Evolutionary conservation across 2,888 invertebrate species (phyloP).

Genomic region (Mimas tiliae): DNA sequence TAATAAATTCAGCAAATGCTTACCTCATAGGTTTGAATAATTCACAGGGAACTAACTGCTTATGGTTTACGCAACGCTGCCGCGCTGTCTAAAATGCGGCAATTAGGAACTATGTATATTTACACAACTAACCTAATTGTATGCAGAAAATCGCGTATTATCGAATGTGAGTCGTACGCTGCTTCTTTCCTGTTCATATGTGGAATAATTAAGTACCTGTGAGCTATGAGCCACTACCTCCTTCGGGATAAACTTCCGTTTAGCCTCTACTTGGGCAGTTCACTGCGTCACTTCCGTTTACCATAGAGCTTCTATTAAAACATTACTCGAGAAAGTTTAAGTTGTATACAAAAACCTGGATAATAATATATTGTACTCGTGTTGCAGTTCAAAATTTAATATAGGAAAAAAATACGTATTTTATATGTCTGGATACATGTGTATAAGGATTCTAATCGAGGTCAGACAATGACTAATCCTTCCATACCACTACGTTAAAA

Average conservation of each 20-base stretch:
- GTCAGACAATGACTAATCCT: constrained; percentile 12
- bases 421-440: not conserved
- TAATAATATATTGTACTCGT: too few relatives aligned
- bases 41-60: constrained; percentile 16
- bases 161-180: constrained; percentile 29
- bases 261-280: not conserved
- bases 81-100: constrained; percentile 39
- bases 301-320: not conserved
- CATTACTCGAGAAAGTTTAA: not conserved
- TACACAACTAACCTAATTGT: constrained; percentile 18
- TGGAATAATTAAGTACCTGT: constrained; percentile 23
- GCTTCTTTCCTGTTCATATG: constrained; percentile 23
- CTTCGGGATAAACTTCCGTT: constrained; percentile 25
- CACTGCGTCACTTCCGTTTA: constrained; percentile 7
- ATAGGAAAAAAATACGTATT: not conserved
- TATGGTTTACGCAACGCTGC: constrained; percentile 46
- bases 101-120: constrained; percentile 38
- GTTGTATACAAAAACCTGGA: too few relatives aligned
- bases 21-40: constrained; percentile 20
- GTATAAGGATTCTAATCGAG: constrained; percentile 11
- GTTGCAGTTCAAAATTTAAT: not conserved
- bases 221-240: not conserved
- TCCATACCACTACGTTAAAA: not conserved
- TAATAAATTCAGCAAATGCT: constrained; percentile 17
- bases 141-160: constrained; percentile 32